Evolutionary conservation across 1,140 invertebrate species (phyloP).

Genomic region (Drosophila sp.): DNA sequence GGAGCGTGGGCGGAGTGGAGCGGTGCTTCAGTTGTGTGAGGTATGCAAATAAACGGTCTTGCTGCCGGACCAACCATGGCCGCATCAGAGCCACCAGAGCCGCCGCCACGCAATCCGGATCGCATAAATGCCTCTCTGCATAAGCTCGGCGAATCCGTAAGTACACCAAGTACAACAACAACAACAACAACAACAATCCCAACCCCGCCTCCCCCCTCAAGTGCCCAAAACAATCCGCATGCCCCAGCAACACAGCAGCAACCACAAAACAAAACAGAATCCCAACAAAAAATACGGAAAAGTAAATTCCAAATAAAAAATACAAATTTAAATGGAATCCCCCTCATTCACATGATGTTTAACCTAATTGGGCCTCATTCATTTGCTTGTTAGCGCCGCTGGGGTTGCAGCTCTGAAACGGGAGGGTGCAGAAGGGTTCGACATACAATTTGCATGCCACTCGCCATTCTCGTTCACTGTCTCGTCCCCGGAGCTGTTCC

Average conservation of each 20-base stretch:
- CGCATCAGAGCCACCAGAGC: constrained; percentile 85
- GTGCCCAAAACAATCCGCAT: constrained; percentile 1
- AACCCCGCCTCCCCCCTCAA: neutral
- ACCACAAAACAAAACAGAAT: constrained; percentile 35
- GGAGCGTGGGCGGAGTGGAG: no score
- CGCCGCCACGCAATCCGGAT: constrained; percentile 84
- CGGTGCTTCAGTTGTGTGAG: constrained; percentile 56
- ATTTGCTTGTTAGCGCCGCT: constrained; percentile 57
- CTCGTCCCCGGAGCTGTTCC: constrained; percentile 31
- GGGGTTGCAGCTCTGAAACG: neutral
- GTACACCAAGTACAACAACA: constrained; percentile 63
- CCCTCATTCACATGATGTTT: constrained; percentile 67
- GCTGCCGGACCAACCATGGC: constrained; percentile 83
- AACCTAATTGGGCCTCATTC: constrained; percentile 74
- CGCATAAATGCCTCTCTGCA: constrained; percentile 84
- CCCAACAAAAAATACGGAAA: constrained; percentile 14
- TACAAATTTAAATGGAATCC: constrained; percentile 9
- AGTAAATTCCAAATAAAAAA: constrained; percentile 25
- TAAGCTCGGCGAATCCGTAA: constrained; percentile 84
- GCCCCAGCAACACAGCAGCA: constrained; percentile 19
- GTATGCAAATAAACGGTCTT: constrained; percentile 84
- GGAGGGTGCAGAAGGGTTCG: neutral
- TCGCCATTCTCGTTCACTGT: constrained; percentile 36
- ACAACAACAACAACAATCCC: constrained; percentile 2
- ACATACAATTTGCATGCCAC: constrained; percentile 54